A percentile compares a stretch with the other conserved stretches of the same genome.
Conservation (phyloP, 2,113 vertebrate genomes). For the Xyrauchen texanus region DNA sequence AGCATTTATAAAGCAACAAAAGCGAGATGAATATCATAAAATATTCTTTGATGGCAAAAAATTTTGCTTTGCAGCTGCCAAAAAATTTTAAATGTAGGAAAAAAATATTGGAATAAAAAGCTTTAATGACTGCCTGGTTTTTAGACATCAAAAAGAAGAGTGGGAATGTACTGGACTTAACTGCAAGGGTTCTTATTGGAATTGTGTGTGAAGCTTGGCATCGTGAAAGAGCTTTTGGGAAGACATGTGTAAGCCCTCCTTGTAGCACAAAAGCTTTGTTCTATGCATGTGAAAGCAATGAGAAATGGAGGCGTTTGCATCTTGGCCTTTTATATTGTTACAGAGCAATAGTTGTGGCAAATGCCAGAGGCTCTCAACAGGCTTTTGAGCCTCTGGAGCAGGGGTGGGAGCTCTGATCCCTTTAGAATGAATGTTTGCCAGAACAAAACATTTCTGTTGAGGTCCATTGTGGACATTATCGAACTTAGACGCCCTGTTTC, state of each 20-base stretch:
- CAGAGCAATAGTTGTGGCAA: slow-evolving; percentile 64
- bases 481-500: slow-evolving; percentile 48
- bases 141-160: slow-evolving; percentile 33
- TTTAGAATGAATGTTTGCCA: slow-evolving; percentile 55
- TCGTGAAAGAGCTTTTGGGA: slow-evolving; percentile 28
- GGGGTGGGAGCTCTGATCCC: slow-evolving; percentile 69
- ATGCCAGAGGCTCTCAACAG: slow-evolving; percentile 65
- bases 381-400: slow-evolving; percentile 63
- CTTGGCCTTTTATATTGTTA: slow-evolving; percentile 69
- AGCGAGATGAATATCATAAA: too few species aligned
- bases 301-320: slow-evolving; percentile 50
- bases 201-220: slow-evolving; percentile 18
- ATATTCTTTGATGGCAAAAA: too few species aligned
- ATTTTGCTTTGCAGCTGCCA: too few species aligned
- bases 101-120: slow-evolving; percentile 28
- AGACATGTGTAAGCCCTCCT: slow-evolving; percentile 31
- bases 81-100: too few species aligned
- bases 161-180: slow-evolving; percentile 6
- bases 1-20: too few species aligned
- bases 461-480: slow-evolving; percentile 50
- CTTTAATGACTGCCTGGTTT: slow-evolving; percentile 29
- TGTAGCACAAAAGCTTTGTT: slow-evolving; percentile 39
- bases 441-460: slow-evolving; percentile 48
- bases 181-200: slow-evolving; percentile 33
- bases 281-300: slow-evolving; percentile 44